These are phyloP conservation scores for Drosophila pallidifrons DNA, from an alignment of 1,140 invertebrate genomes.

Conservation along the genomic window DNA sequence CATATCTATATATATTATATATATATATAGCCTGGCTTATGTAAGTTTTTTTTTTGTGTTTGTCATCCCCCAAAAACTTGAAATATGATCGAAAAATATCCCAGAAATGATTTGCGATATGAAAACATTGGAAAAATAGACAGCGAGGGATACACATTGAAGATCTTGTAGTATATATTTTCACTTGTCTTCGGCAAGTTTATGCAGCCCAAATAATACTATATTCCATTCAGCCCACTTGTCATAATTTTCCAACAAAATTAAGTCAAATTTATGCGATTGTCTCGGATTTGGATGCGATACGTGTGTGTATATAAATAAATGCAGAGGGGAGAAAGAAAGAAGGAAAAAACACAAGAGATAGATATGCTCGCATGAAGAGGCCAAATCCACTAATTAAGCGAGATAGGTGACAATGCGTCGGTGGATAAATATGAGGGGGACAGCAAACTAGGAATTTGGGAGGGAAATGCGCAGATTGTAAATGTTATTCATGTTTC, in stretches of 20 bases:
- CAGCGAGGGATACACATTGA: slow-evolving; percentile 1
- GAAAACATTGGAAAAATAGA: slow-evolving; percentile 42
- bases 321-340: background rate
- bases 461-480: slow-evolving; percentile 61
- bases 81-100: slow-evolving; percentile 31
- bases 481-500: slow-evolving; percentile 57
- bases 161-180: slow-evolving; percentile 21
- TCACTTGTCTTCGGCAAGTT: slow-evolving; percentile 44
- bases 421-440: slow-evolving; percentile 18
- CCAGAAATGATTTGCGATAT: slow-evolving; percentile 48
- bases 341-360: background rate
- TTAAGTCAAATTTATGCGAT: slow-evolving; percentile 72
- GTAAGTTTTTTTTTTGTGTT: slow-evolving; percentile 33
- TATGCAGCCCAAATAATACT: slow-evolving; percentile 27
- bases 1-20: slow-evolving; percentile 12
- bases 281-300: slow-evolving; percentile 61
- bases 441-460: slow-evolving; percentile 22
- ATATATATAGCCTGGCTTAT: slow-evolving; percentile 37
- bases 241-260: slow-evolving; percentile 77
- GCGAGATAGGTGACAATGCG: slow-evolving; percentile 74
- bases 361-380: slow-evolving; percentile 54
- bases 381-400: slow-evolving; percentile 80
- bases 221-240: slow-evolving; percentile 59
- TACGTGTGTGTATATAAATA: slow-evolving; percentile 33
- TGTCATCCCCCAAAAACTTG: slow-evolving; percentile 23